phyloP scores from a whole-genome alignment of 2,797 vertebrate genomes.

The Microchirus variegatus region DNA sequence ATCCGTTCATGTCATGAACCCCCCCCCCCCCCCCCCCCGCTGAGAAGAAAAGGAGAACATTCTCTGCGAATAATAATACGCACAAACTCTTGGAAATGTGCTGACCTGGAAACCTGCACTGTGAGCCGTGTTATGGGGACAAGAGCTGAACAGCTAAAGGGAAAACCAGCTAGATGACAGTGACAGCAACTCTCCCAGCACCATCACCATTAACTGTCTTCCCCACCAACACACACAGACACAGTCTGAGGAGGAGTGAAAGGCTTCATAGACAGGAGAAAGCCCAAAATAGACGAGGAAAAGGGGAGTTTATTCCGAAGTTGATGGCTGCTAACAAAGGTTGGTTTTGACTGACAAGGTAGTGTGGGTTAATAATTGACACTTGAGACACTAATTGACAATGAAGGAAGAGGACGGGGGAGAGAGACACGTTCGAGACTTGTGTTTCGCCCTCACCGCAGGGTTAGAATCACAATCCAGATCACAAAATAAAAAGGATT shows the following conservation, averaged over 20 bases:
- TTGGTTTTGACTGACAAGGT: constrained; percentile 69
- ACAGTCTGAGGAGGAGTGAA: constrained; percentile 29
- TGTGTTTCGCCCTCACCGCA: constrained; percentile 28
- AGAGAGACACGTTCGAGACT: background rate
- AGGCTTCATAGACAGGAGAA: constrained; percentile 38
- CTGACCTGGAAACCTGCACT: constrained; percentile 43
- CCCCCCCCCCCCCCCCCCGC: too few relatives aligned
- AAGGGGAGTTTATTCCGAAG: constrained; percentile 47
- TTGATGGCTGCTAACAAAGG: constrained; percentile 67
- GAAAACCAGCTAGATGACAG: constrained; percentile 13
- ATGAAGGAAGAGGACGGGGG: constrained; percentile 7
- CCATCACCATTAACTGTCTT: constrained; percentile 26
- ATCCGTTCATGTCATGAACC: background rate
- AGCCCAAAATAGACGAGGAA: constrained; percentile 36
- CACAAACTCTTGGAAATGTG: constrained; percentile 37
- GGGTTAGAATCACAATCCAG: constrained; percentile 20
- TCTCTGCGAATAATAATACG: constrained; percentile 41
- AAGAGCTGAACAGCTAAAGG: constrained; percentile 30
- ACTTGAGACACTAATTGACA: constrained; percentile 35
- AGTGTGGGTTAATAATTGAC: constrained; percentile 60
- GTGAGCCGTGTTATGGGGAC: constrained; percentile 24
- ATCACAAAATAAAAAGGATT: constrained; percentile 23
- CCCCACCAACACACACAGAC: constrained; percentile 6
- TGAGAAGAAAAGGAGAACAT: constrained; percentile 15
- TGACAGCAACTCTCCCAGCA: constrained; percentile 39